These are phyloP conservation scores for Phocoena sinus DNA, from an alignment of 2,113 vertebrate genomes.

Conservation along the genomic window DNA sequence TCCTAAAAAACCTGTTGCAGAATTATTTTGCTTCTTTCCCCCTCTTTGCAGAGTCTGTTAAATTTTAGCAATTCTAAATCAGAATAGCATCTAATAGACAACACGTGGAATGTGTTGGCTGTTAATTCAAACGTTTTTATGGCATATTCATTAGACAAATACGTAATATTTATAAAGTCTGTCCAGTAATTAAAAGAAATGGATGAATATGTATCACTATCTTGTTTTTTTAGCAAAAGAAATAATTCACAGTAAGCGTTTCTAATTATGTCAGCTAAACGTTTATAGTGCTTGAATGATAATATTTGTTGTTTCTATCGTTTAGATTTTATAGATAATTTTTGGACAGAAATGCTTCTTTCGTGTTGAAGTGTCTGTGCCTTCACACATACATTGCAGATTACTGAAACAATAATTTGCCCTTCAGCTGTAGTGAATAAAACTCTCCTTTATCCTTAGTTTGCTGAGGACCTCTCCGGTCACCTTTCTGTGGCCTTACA, in stretches of 20 bases:
- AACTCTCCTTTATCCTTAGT: neutral
- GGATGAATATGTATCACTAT: neutral
- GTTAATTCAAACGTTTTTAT: conserved; percentile 62
- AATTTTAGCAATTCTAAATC: conserved; percentile 70
- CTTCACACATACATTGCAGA: neutral
- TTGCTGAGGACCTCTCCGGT: neutral
- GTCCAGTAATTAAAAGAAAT: conserved; percentile 6
- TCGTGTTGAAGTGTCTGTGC: neutral
- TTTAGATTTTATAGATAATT: neutral
- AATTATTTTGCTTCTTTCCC: conserved; percentile 29
- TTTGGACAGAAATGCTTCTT: neutral
- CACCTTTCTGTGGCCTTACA: accelerated
- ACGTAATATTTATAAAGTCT: conserved; percentile 69
- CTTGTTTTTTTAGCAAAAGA: neutral
- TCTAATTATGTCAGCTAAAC: conserved; percentile 19
- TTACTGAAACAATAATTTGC: neutral
- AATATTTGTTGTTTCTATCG: conserved; percentile 2
- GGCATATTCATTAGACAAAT: conserved; percentile 64
- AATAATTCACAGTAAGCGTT: conserved; percentile 19
- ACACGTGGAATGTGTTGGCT: conserved; percentile 62
- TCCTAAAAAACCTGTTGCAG: conserved; percentile 10
- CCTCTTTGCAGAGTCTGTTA: conserved; percentile 12
- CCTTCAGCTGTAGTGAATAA: neutral
- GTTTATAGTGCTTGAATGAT: neutral
- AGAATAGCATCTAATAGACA: conserved; percentile 45